Evolutionary conservation across 2,113 vertebrate genomes (phyloP).

Genomic region (Vulpes vulpes): DNA sequence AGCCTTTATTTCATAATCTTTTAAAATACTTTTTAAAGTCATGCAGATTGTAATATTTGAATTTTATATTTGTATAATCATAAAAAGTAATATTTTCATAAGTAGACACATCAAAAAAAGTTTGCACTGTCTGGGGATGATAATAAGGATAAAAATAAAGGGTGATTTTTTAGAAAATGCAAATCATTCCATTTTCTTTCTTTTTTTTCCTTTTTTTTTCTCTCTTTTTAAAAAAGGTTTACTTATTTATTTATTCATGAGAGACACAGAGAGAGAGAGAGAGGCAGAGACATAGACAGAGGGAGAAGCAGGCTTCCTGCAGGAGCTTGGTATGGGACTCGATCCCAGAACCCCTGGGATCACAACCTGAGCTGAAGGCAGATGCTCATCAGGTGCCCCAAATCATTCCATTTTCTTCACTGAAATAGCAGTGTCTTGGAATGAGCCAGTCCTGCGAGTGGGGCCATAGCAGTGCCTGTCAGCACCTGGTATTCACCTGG

Average conservation of each 20-base stretch:
- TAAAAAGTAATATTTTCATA: slow-evolving; percentile 33
- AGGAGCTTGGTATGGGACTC: too few species aligned
- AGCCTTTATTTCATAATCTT: not conserved
- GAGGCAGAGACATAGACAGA: too few species aligned
- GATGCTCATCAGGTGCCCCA: too few species aligned
- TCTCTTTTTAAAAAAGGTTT: too few species aligned
- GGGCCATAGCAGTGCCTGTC: fast-evolving
- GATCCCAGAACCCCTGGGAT: too few species aligned
- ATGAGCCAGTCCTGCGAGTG: not conserved
- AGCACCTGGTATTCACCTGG: fast-evolving
- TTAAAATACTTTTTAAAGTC: slow-evolving; percentile 17
- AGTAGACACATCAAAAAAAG: not conserved
- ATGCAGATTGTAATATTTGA: slow-evolving; percentile 9
- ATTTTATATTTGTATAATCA: slow-evolving; percentile 26
- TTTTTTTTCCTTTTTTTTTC: too few species aligned
- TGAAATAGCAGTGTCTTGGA: fast-evolving
- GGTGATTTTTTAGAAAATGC: not conserved
- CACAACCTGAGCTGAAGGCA: too few species aligned
- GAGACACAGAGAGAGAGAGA: too few species aligned
- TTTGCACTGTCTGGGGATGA: not conserved
- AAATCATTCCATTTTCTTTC: fast-evolving
- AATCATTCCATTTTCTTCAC: fast-evolving
- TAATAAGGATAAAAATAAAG: not conserved
- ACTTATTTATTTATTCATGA: too few species aligned
- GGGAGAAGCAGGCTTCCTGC: too few species aligned